Evolutionary conservation across 2,888 invertebrate genomes (phyloP).

Genomic region (Acheta domesticus): DNA sequence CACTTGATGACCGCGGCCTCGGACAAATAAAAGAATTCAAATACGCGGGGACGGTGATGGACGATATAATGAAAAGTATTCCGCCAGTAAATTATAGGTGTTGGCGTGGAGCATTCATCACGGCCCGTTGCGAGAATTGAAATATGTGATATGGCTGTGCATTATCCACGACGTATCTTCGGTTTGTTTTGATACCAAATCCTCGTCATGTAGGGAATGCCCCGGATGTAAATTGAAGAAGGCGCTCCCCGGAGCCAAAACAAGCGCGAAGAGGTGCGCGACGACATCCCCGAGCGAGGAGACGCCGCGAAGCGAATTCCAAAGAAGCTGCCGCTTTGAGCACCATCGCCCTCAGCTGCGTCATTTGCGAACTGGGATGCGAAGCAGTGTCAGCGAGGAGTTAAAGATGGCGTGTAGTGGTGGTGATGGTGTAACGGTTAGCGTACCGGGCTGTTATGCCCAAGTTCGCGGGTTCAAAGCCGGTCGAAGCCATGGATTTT

Average conservation of each 20-base stretch:
- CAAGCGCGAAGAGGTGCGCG: too few species aligned
- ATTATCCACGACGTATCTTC: background rate
- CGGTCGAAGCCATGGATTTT: too few species aligned
- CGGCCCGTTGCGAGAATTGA: background rate
- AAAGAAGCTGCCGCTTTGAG: too few species aligned
- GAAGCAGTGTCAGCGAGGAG: too few species aligned
- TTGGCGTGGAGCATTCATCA: background rate
- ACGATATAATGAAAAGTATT: constrained; percentile 1
- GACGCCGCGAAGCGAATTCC: too few species aligned
- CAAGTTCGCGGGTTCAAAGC: too few species aligned
- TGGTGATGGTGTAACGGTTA: too few species aligned
- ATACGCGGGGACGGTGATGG: background rate
- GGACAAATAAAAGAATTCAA: background rate
- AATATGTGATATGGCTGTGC: background rate
- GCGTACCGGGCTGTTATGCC: too few species aligned
- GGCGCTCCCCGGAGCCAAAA: background rate
- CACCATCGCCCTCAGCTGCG: too few species aligned
- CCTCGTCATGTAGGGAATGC: background rate
- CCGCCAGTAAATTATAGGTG: background rate
- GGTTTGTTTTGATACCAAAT: constrained; percentile 18
- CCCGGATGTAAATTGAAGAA: background rate
- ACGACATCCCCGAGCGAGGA: too few species aligned
- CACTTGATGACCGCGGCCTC: background rate
- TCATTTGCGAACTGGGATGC: too few species aligned
- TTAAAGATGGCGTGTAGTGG: too few species aligned